These are phyloP conservation scores for Pantherophis guttatus DNA, from an alignment of 2,113 vertebrate genomes.

Conservation along the genomic window DNA sequence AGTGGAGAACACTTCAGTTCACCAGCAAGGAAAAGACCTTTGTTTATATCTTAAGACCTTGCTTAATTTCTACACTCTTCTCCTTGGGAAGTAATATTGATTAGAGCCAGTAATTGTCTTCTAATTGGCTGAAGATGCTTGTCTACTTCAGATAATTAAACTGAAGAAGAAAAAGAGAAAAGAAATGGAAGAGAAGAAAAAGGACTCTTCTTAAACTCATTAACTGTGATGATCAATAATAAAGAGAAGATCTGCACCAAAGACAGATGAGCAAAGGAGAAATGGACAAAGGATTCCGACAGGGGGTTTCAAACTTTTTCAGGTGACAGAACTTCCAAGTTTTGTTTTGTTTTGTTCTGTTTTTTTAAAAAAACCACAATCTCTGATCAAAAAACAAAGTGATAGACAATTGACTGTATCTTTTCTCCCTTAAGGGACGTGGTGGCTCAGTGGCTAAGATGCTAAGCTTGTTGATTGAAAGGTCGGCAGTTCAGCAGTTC, in stretches of 20 bases:
- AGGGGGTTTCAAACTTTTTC: background rate
- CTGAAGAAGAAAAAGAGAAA: conserved; percentile 36
- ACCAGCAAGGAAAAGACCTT: background rate
- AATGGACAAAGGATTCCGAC: background rate
- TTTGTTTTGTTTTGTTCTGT: no score
- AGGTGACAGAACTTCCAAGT: background rate
- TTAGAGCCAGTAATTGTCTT: conserved; percentile 64
- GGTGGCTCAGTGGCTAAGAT: no score
- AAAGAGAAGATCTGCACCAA: conserved; percentile 46
- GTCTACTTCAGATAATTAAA: conserved; percentile 70
- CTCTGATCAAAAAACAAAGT: background rate
- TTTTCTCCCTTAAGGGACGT: background rate
- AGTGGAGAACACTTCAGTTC: background rate
- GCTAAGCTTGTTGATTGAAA: no score
- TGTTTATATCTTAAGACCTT: conserved; percentile 3
- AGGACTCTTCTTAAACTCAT: conserved; percentile 59
- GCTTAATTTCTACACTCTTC: background rate
- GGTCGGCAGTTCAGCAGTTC: no score
- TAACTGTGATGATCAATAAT: conserved; percentile 51
- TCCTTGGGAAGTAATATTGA: conserved; percentile 52
- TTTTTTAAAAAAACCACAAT: background rate
- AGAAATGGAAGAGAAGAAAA: conserved; percentile 42
- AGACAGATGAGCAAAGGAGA: background rate
- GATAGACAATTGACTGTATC: background rate
- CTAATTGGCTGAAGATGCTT: conserved; percentile 66